Conservation (phyloP, 1,140 invertebrate species). For the Monochamus saltuarius region DNA sequence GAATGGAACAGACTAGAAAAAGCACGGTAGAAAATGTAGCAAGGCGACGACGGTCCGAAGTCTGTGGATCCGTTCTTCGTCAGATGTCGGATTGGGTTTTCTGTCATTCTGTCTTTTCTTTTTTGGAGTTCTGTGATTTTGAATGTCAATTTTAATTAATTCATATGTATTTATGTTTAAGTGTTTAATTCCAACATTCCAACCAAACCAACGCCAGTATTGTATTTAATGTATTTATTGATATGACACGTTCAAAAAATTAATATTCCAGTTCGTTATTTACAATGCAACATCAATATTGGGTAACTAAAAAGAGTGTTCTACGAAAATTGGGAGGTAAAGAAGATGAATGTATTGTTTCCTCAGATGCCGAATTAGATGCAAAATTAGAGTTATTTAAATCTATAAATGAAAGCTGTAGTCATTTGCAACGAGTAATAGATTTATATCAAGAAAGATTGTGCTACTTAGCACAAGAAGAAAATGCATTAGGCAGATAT, state of each 20-base stretch:
- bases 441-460: slow-evolving; percentile 93
- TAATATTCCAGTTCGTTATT: not conserved
- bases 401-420: slow-evolving; percentile 91
- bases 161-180: no score
- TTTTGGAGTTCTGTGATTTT: no score
- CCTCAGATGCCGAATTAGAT: slow-evolving; percentile 95
- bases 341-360: slow-evolving; percentile 95
- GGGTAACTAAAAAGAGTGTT: slow-evolving; percentile 96
- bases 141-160: no score
- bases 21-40: no score
- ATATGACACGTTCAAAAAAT: not conserved
- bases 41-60: no score
- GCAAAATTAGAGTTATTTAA: slow-evolving; percentile 96
- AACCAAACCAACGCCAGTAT: no score
- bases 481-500: slow-evolving; percentile 92
- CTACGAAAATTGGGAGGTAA: slow-evolving; percentile 94
- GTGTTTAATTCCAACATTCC: no score
- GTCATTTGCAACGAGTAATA: slow-evolving; percentile 84
- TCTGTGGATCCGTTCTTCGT: no score
- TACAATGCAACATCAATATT: slow-evolving; percentile 91
- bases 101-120: no score
- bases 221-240: no score
- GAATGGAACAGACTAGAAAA: no score
- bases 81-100: no score
- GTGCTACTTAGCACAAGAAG: slow-evolving; percentile 92